Evolutionary conservation across 2,888 invertebrate genomes (phyloP).

Genomic region (Heliconius cydno): DNA sequence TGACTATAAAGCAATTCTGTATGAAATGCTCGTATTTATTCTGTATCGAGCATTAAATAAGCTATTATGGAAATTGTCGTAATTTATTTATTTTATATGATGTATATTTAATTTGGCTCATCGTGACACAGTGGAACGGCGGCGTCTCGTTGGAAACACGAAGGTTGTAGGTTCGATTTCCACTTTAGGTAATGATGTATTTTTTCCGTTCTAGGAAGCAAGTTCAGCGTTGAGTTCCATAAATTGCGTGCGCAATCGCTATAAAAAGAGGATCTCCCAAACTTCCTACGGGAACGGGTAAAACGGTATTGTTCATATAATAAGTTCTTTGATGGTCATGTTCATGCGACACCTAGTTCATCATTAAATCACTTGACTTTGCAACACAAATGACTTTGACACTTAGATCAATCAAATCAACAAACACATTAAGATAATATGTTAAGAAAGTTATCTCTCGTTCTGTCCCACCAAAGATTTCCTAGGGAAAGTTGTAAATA

Average conservation of each 20-base stretch:
- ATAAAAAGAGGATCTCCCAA: no score
- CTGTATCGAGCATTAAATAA: not conserved
- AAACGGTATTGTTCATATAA: no score
- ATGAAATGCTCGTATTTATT: not conserved
- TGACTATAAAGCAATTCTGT: not conserved
- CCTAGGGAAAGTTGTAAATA: slow-evolving; percentile 9
- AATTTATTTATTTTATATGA: not conserved
- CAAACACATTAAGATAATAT: slow-evolving; percentile 3
- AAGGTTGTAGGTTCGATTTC: no score
- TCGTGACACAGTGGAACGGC: no score
- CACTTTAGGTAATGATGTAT: no score
- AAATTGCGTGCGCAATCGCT: no score
- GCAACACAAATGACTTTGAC: not conserved
- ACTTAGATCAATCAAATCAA: slow-evolving; percentile 2
- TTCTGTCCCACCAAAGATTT: slow-evolving; percentile 19
- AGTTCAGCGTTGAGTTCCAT: no score
- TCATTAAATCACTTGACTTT: not conserved
- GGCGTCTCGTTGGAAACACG: no score
- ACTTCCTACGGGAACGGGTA: no score
- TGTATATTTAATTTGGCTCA: not conserved
- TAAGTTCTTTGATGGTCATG: no score
- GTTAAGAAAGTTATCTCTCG: not conserved
- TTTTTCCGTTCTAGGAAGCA: no score
- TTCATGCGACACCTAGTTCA: not conserved
- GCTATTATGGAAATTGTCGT: not conserved